phyloP scores from a whole-genome alignment of 2,113 vertebrate species.

The Ptychochromis oligacanthus region DNA sequence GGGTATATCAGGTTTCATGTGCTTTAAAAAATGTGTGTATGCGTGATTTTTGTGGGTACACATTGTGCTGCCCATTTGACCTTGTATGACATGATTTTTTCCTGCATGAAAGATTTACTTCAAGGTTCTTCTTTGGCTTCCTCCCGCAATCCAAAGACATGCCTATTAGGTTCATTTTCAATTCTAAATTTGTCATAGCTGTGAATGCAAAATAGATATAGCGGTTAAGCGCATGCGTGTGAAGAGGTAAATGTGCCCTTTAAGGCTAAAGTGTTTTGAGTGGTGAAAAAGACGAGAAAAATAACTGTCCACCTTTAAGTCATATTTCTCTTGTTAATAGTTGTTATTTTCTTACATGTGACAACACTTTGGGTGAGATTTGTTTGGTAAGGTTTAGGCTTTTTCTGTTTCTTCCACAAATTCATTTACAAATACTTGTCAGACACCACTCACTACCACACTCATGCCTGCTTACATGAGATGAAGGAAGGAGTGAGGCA shows the following conservation, averaged over 20 bases:
- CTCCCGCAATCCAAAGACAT: fast-evolving
- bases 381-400: too few relatives aligned
- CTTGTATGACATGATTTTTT: too few relatives aligned
- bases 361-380: too few relatives aligned
- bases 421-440: background rate
- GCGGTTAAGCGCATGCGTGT: background rate
- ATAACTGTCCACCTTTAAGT: background rate
- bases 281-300: too few relatives aligned
- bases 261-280: background rate
- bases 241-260: background rate
- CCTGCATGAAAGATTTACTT: background rate
- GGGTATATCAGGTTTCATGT: too few relatives aligned
- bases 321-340: background rate
- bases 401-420: too few relatives aligned
- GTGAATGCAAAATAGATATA: background rate
- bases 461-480: too few relatives aligned
- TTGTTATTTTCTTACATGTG: fast-evolving
- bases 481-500: background rate
- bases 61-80: fast-evolving
- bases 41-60: background rate
- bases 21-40: background rate
- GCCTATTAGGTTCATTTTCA: fast-evolving
- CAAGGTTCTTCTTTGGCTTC: background rate
- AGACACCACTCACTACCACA: background rate
- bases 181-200: background rate